Evolutionary conservation across 2,888 invertebrate species (phyloP).

Genomic region (Digitonthophagus gazella): DNA sequence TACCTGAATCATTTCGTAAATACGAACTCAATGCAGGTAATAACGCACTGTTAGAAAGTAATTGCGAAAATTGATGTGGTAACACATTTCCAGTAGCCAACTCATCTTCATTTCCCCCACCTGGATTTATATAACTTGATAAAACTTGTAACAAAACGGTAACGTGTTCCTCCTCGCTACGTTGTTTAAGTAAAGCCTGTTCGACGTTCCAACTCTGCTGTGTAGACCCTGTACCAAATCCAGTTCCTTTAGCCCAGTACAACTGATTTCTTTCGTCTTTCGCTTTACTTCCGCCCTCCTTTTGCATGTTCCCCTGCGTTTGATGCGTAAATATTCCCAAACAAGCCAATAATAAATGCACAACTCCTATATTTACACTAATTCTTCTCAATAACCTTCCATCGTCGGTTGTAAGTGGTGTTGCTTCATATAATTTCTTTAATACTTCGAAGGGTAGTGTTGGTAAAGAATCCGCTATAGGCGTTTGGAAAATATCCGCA

Average conservation of each 20-base stretch:
- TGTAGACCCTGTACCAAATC: conserved; percentile 94
- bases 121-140: conserved; percentile 84
- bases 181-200: conserved; percentile 84
- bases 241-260: conserved; percentile 66
- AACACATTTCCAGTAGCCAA: conserved; percentile 51
- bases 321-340: conserved; percentile 87
- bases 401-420: conserved; percentile 72
- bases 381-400: conserved; percentile 73
- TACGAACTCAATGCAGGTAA: conserved; percentile 88
- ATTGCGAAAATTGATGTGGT: conserved; percentile 71
- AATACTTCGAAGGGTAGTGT: conserved; percentile 78
- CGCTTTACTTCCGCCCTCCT: conserved; percentile 37
- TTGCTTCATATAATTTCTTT: conserved; percentile 72
- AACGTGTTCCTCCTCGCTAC: conserved; percentile 91
- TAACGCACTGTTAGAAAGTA: conserved; percentile 79
- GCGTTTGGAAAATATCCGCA: conserved; percentile 69
- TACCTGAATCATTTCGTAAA: conserved; percentile 86
- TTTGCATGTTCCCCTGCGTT: conserved; percentile 50
- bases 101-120: conserved; percentile 56
- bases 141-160: conserved; percentile 72
- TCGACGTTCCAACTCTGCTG: conserved; percentile 97
- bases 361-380: conserved; percentile 80
- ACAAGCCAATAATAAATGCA: conserved; percentile 82
- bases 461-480: conserved; percentile 66
- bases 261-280: conserved; percentile 62